Evolutionary conservation across 2,888 invertebrate genomes (phyloP).

Genomic region (Stramonita haemastoma): DNA sequence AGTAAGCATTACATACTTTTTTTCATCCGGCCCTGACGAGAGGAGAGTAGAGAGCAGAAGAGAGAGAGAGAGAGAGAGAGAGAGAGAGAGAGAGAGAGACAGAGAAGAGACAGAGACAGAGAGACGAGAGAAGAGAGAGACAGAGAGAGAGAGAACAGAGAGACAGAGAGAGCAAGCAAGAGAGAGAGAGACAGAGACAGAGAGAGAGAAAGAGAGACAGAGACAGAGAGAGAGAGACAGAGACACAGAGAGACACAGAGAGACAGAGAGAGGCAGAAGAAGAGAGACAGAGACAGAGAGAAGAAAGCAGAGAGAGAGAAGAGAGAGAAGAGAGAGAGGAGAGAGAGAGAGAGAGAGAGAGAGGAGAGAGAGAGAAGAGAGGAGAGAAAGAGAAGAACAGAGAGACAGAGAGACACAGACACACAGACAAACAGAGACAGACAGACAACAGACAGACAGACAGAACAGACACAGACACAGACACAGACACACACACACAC

Average conservation of each 20-base stretch:
- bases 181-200: not conserved
- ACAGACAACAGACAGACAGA: no score
- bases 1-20: no score
- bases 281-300: not conserved
- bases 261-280: not conserved
- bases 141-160: not conserved
- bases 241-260: not conserved
- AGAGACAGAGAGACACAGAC: not conserved
- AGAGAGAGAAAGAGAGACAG: not conserved
- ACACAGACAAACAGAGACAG: no score
- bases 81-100: conserved; percentile 5
- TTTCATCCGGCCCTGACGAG: no score
- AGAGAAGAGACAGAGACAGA: not conserved
- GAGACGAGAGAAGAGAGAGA: not conserved
- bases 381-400: not conserved
- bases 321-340: not conserved
- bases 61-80: not conserved
- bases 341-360: not conserved
- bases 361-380: not conserved
- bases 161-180: not conserved
- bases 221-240: not conserved
- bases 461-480: no score
- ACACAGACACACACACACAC: not conserved
- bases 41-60: not conserved
- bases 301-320: not conserved